Conservation (phyloP, 2,888 invertebrate genomes). For the Mesorhabditis belari region DNA sequence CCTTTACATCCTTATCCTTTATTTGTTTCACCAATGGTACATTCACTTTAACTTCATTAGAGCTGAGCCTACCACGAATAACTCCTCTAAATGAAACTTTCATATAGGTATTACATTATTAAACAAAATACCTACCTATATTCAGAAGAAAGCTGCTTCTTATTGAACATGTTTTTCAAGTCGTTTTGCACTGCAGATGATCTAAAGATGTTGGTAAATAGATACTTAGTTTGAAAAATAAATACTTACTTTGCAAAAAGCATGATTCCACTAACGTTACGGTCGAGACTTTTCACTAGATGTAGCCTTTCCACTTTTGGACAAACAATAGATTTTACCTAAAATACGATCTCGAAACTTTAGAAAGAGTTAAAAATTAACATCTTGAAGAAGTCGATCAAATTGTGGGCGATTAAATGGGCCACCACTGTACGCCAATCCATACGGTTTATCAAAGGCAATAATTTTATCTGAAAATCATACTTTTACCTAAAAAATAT, state of each 20-base stretch:
- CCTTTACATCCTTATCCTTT: background rate
- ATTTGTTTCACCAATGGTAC: no score
- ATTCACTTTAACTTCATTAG: no score
- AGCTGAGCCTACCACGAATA: background rate
- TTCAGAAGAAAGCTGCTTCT: background rate
- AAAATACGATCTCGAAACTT: background rate
- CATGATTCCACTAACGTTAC: background rate
- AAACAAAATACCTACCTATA: background rate
- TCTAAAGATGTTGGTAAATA: background rate
- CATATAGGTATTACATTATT: background rate
- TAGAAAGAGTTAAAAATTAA: background rate
- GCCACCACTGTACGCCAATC: background rate
- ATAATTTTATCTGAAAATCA: background rate
- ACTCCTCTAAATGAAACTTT: background rate
- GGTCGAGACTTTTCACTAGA: background rate
- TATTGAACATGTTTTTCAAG: no score
- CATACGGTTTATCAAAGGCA: background rate
- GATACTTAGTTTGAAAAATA: background rate
- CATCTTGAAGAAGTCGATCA: background rate
- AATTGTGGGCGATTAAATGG: background rate
- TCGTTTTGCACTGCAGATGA: background rate
- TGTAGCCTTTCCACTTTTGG: background rate
- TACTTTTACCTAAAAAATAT: background rate
- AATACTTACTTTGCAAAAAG: background rate
- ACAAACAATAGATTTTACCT: background rate